Evolutionary conservation across 2,113 vertebrate species (phyloP).

Genomic region (Ailurus styani): DNA sequence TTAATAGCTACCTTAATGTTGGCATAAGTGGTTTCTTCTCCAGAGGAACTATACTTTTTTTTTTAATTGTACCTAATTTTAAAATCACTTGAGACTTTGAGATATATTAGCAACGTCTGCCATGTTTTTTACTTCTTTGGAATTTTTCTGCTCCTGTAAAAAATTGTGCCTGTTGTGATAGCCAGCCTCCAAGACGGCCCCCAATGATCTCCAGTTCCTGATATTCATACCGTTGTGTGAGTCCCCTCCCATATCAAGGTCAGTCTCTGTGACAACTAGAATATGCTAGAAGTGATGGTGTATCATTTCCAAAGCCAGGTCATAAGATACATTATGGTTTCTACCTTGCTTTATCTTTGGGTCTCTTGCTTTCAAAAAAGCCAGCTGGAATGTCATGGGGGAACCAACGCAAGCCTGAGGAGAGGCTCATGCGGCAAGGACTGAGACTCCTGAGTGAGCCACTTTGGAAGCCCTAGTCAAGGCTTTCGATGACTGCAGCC

Average conservation of each 20-base stretch:
- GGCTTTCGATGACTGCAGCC: background rate
- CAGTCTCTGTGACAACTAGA: background rate
- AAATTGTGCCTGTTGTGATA: background rate
- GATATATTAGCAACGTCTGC: background rate
- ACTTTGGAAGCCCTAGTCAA: background rate
- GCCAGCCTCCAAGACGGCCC: background rate
- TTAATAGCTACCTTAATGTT: background rate
- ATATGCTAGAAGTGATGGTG: background rate
- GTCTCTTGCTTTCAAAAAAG: background rate
- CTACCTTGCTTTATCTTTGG: background rate
- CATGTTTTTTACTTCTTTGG: background rate
- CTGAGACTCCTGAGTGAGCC: background rate
- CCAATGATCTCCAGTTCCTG: background rate
- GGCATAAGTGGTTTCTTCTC: background rate
- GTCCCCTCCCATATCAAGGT: background rate
- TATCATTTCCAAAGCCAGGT: background rate
- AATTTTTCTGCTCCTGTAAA: background rate
- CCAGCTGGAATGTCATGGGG: background rate
- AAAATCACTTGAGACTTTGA: background rate
- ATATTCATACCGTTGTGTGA: background rate
- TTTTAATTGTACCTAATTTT: background rate
- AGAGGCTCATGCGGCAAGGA: background rate
- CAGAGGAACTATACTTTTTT: background rate
- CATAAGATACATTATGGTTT: background rate
- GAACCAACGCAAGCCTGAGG: background rate